A percentile compares a stretch with the other conserved stretches of the same genome.
These are phyloP conservation scores for Andrena dorsata DNA, from an alignment of 2,888 invertebrate species.

Conservation along the genomic window DNA sequence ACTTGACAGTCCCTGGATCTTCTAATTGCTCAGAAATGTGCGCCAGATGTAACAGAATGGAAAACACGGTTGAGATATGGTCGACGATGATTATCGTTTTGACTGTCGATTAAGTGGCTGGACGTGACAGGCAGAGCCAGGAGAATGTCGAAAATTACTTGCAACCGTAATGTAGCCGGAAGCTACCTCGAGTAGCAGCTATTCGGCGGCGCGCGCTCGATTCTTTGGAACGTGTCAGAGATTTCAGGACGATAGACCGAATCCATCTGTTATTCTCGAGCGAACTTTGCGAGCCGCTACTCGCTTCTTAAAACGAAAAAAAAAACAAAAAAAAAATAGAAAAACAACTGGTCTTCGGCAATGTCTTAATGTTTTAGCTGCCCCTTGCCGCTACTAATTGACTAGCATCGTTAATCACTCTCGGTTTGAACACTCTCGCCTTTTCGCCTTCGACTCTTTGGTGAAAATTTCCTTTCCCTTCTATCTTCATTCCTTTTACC, in stretches of 20 bases:
- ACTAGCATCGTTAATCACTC: conserved; percentile 85
- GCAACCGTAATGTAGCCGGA: not conserved
- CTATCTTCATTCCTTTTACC: conserved; percentile 6
- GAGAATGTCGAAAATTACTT: not conserved
- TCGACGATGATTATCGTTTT: not conserved
- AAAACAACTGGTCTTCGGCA: conserved; percentile 27
- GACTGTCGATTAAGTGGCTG: not conserved
- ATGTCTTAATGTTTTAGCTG: conserved; percentile 66
- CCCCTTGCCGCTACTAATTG: conserved; percentile 81
- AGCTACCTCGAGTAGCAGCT: not conserved
- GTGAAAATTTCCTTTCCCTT: conserved; percentile 35
- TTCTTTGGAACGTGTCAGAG: not conserved
- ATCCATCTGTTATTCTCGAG: not conserved
- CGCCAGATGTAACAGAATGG: not conserved
- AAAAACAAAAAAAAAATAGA: not conserved
- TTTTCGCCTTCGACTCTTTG: conserved; percentile 50
- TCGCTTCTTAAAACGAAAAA: conserved; percentile 13
- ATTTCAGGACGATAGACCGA: conserved; percentile 10
- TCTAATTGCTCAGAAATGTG: not conserved
- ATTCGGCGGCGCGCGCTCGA: not conserved
- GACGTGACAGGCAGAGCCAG: not conserved
- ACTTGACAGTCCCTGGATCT: no score
- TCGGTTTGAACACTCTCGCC: conserved; percentile 71
- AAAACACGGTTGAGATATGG: not conserved
- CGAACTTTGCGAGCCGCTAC: conserved; percentile 17